Evolutionary conservation across 2,113 vertebrate genomes (phyloP).

Genomic region (Fulmarus glacialis): DNA sequence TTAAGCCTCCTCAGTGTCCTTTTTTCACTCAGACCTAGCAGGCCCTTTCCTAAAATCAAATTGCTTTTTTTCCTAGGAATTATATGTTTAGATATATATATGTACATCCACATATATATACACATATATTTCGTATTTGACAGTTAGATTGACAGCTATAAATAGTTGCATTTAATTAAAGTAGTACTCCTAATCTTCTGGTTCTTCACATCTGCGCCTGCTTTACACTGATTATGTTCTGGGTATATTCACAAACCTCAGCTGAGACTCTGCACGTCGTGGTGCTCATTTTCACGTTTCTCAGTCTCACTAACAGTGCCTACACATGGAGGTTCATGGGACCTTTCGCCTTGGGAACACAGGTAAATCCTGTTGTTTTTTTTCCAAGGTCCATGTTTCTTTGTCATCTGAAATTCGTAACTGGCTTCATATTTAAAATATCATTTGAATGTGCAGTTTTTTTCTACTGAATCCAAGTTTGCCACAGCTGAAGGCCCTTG

Average conservation of each 20-base stretch:
- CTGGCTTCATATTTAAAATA: background rate
- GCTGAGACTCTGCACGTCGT: background rate
- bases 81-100: background rate
- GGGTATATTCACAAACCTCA: background rate
- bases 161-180: background rate
- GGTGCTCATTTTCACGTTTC: accelerated
- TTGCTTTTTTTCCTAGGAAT: background rate
- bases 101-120: background rate
- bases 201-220: background rate
- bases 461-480: background rate
- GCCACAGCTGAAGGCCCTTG: background rate
- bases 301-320: background rate
- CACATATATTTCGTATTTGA: background rate
- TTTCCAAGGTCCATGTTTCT: background rate
- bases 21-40: background rate
- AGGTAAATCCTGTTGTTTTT: background rate
- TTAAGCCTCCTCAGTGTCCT: background rate
- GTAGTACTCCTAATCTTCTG: background rate
- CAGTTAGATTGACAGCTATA: background rate
- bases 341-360: background rate
- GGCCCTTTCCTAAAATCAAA: background rate
- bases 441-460: background rate
- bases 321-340: background rate
- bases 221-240: background rate
- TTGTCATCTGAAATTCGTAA: background rate